Percentiles rank a stretch among this genome's conserved stretches.
phyloP scores from a whole-genome alignment of 2,888 invertebrate species.

The Chloroclysta siterata region DNA sequence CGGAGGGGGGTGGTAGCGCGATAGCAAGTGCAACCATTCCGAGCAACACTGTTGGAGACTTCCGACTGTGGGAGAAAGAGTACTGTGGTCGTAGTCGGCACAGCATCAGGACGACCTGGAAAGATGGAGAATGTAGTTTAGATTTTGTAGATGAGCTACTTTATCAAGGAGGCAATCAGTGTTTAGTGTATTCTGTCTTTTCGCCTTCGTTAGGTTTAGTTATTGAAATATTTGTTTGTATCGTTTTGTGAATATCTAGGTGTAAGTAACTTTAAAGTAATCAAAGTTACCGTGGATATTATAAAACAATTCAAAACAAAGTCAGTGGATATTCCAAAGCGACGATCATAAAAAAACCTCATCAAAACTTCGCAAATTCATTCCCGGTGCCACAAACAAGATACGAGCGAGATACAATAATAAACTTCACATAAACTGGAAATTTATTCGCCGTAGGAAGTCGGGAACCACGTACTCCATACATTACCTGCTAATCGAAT shows the following conservation, averaged over 20 bases:
- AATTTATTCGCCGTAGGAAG: conserved; percentile 54
- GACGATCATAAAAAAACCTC: conserved; percentile 53
- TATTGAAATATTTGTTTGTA: no score
- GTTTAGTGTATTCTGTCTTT: no score
- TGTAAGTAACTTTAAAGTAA: neutral
- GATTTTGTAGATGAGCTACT: neutral
- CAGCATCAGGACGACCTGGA: conserved; percentile 96
- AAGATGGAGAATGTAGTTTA: conserved; percentile 52
- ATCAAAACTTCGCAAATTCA: conserved; percentile 58
- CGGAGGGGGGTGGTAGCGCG: conserved; percentile 97
- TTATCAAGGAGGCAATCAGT: neutral
- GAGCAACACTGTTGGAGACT: conserved; percentile 93
- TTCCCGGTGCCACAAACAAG: conserved; percentile 52
- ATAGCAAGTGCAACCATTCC: conserved; percentile 98
- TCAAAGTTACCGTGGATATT: conserved; percentile 2
- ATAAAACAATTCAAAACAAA: conserved; percentile 24
- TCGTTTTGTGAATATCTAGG: neutral
- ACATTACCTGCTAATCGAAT: conserved; percentile 67
- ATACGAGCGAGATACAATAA: conserved; percentile 63
- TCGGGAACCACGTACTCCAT: conserved; percentile 61
- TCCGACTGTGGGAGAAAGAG: conserved; percentile 95
- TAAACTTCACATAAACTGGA: conserved; percentile 57
- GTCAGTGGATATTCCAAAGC: conserved; percentile 29
- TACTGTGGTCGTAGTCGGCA: conserved; percentile 97
- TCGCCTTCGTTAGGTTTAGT: no score